These are phyloP conservation scores for Tragelaphus strepsiceros DNA, from an alignment of 2,113 vertebrate genomes.

Conservation along the genomic window DNA sequence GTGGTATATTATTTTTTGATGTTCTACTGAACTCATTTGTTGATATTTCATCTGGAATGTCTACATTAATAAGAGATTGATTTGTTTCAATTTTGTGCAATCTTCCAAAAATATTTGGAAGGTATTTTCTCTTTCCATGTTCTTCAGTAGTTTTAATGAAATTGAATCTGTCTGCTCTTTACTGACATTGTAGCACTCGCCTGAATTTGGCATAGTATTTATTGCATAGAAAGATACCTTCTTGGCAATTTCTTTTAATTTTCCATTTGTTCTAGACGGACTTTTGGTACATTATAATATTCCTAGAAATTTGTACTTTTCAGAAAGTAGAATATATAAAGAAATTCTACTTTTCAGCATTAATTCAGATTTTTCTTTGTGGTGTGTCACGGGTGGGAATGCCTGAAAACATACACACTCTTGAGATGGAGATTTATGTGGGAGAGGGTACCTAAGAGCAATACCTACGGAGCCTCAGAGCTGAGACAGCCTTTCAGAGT, in stretches of 20 bases:
- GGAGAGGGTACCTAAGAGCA: neutral
- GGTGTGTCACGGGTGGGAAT: neutral
- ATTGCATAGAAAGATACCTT: neutral
- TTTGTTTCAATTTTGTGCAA: neutral
- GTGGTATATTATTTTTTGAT: neutral
- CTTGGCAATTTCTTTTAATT: neutral
- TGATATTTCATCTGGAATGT: constrained; percentile 1
- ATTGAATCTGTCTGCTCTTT: neutral
- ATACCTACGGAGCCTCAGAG: neutral
- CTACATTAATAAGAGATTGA: neutral
- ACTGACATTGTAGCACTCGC: neutral
- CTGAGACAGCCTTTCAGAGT: neutral
- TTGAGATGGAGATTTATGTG: neutral
- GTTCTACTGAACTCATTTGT: neutral
- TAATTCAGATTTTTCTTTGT: neutral
- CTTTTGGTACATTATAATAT: neutral
- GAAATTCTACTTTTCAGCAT: neutral
- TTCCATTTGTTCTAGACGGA: neutral
- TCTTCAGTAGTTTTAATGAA: neutral
- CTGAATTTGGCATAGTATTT: neutral
- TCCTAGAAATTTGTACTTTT: neutral
- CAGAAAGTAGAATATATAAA: neutral
- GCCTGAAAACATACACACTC: neutral
- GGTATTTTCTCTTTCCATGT: neutral
- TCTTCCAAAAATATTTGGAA: neutral